Conservation (phyloP, 2,888 invertebrate genomes). For the Aspidapion aeneum region DNA sequence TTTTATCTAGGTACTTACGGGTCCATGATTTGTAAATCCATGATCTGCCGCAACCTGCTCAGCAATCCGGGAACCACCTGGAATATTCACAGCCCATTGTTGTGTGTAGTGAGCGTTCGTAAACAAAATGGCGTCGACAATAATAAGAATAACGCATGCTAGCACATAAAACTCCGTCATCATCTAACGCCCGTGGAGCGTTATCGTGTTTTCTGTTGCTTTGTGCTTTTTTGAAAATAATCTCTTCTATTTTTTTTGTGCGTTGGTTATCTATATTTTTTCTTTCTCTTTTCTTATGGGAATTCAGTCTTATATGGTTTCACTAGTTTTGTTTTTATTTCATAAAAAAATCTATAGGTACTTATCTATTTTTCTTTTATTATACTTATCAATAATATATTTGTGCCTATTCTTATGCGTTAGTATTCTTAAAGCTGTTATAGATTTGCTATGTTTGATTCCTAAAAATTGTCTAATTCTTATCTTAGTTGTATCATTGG, state of each 20-base stretch:
- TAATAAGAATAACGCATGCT: constrained; percentile 34
- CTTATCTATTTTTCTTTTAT: not conserved
- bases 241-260: constrained; percentile 8
- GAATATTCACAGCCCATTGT: constrained; percentile 84
- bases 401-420: constrained; percentile 13
- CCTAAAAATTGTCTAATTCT: constrained; percentile 20
- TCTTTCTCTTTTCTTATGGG: constrained; percentile 13
- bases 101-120: constrained; percentile 62
- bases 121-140: constrained; percentile 24
- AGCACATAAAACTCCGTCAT: constrained; percentile 38
- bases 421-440: constrained; percentile 7
- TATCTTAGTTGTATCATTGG: constrained; percentile 22
- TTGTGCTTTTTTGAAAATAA: too few relatives aligned
- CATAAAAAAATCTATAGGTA: not conserved
- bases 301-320: constrained; percentile 20
- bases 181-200: constrained; percentile 27
- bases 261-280: constrained; percentile 3
- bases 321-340: constrained; percentile 5
- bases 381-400: not conserved
- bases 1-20: too few relatives aligned
- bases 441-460: constrained; percentile 23
- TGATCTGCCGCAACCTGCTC: constrained; percentile 74
- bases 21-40: constrained; percentile 80
- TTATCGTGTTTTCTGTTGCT: constrained; percentile 15
- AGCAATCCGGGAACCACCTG: constrained; percentile 61